phyloP scores from a whole-genome alignment of 2,797 vertebrate genomes.

The Xenopus petersii region DNA sequence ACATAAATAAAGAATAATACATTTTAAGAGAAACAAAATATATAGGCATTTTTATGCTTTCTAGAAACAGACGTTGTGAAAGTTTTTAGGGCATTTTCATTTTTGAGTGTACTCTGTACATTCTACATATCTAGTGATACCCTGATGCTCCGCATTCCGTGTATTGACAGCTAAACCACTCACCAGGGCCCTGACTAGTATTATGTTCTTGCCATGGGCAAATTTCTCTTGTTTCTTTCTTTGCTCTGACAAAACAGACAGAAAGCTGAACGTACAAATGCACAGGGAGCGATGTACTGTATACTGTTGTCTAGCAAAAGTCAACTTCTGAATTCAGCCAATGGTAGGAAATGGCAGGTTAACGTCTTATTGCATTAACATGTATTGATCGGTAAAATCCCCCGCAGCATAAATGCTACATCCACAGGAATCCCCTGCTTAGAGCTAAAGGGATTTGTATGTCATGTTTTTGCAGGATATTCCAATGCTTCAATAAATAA shows the following conservation, averaged over 20 bases:
- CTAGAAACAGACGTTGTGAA: too few relatives aligned
- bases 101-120: too few relatives aligned
- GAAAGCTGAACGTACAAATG: background rate
- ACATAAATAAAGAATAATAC: too few relatives aligned
- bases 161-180: too few relatives aligned
- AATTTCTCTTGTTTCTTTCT: background rate
- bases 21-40: too few relatives aligned
- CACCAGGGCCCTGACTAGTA: background rate
- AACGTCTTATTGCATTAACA: conserved; percentile 18
- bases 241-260: background rate
- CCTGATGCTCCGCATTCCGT: too few relatives aligned
- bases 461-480: background rate
- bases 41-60: too few relatives aligned
- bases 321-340: background rate
- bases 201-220: background rate
- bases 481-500: too few relatives aligned
- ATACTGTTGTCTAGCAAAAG: background rate
- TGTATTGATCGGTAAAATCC: conserved; percentile 21
- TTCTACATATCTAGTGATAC: too few relatives aligned
- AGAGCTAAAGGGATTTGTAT: background rate
- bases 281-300: background rate
- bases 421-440: conserved; percentile 6
- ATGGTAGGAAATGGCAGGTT: conserved; percentile 25
- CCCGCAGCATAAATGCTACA: conserved; percentile 1
- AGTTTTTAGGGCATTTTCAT: too few relatives aligned